These are phyloP conservation scores for Palythoa heliodiscus DNA, from an alignment of 92 coral and sea anemone species.

Conservation along the genomic window DNA sequence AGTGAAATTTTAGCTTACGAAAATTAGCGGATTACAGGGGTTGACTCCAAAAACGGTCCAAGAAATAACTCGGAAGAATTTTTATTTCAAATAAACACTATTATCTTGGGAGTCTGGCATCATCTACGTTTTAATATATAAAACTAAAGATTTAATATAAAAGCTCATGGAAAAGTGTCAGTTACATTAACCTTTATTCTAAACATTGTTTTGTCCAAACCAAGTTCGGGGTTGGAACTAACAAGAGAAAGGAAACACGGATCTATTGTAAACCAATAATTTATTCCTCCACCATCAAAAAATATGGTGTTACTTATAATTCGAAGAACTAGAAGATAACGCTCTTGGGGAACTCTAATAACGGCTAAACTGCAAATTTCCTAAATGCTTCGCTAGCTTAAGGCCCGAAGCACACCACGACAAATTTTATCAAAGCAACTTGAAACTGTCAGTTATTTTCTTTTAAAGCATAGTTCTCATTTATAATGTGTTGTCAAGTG, in stretches of 20 bases:
- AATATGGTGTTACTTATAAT: neutral
- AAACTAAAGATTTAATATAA: too few species aligned
- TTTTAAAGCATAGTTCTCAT: neutral
- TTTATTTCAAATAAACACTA: too few species aligned
- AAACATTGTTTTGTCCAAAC: neutral
- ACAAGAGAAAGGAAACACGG: neutral
- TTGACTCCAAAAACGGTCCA: too few species aligned
- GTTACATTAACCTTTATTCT: neutral
- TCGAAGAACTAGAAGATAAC: neutral
- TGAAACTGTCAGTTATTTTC: neutral
- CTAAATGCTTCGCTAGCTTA: neutral
- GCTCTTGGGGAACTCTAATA: neutral
- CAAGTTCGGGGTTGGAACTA: neutral
- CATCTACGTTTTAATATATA: too few species aligned
- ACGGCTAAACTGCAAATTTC: neutral
- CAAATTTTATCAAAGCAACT: constrained; percentile 7
- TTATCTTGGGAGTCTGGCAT: too few species aligned
- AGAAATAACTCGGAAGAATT: too few species aligned
- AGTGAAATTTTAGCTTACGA: too few species aligned
- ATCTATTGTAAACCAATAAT: neutral
- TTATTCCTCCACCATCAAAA: neutral
- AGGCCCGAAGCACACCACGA: neutral
- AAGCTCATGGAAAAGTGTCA: neutral
- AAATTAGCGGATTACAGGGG: too few species aligned
- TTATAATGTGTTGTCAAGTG: neutral